phyloP scores from a whole-genome alignment of 2,113 vertebrate species.

The Holacanthus passer region DNA sequence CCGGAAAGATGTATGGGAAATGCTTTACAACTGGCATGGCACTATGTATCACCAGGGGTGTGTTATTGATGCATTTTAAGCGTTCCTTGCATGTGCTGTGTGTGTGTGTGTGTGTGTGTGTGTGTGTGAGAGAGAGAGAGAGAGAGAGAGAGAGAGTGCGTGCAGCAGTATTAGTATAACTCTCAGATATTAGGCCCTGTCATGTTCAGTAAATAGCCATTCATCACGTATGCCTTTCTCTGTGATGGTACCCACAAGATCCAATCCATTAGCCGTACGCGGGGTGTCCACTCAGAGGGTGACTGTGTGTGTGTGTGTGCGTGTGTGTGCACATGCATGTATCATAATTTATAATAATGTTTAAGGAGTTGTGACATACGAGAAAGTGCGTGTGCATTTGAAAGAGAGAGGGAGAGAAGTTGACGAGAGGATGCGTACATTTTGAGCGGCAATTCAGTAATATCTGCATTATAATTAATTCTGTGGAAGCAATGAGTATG shows the following conservation, averaged over 20 bases:
- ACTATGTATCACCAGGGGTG: conserved; percentile 30
- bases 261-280: conserved; percentile 80
- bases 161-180: conserved; percentile 57
- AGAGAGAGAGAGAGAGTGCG: neutral
- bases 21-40: conserved; percentile 17
- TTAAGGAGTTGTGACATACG: conserved; percentile 47
- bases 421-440: conserved; percentile 7
- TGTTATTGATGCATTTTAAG: conserved; percentile 23
- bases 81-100: conserved; percentile 18
- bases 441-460: conserved; percentile 31
- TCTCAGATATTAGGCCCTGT: conserved; percentile 76
- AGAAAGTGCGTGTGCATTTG: conserved; percentile 35
- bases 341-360: conserved; percentile 62
- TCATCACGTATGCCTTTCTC: conserved; percentile 74
- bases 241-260: conserved; percentile 69
- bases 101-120: conserved; percentile 18
- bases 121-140: conserved; percentile 43
- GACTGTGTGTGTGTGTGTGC: conserved; percentile 31
- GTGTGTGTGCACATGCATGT: conserved; percentile 22
- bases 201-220: conserved; percentile 83
- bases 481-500: neutral
- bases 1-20: conserved; percentile 28
- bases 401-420: conserved; percentile 12
- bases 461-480: conserved; percentile 40
- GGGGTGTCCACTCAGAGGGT: conserved; percentile 45